Evolutionary conservation across 2,797 vertebrate species (phyloP).

Genomic region (Myotis planiceps): DNA sequence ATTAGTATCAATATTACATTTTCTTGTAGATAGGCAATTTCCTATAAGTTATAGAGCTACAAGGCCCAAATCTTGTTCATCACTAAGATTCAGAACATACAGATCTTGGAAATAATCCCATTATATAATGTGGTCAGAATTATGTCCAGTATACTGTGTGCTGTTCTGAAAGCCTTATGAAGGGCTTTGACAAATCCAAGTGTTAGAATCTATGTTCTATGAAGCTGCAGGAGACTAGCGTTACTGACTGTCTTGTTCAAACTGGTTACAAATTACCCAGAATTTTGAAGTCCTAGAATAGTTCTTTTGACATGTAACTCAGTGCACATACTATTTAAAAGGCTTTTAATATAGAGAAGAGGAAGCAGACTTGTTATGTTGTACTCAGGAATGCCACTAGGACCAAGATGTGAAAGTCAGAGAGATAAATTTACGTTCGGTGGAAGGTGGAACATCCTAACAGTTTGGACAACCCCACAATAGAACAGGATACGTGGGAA

Average conservation of each 20-base stretch:
- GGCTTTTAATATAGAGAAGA: not conserved
- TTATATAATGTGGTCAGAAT: not conserved
- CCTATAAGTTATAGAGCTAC: not conserved
- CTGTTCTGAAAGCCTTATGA: constrained; percentile 2
- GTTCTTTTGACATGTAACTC: not conserved
- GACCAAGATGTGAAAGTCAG: not conserved
- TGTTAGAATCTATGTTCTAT: not conserved
- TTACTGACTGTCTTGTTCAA: constrained; percentile 1
- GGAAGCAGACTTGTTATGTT: not conserved
- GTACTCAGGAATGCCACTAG: not conserved
- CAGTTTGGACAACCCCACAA: not conserved
- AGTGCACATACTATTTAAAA: not conserved
- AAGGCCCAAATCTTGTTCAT: not conserved
- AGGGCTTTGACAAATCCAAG: not conserved
- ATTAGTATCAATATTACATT: not conserved
- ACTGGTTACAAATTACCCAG: not conserved
- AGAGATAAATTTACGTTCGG: not conserved
- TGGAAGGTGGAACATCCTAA: not conserved
- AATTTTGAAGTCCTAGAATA: not conserved
- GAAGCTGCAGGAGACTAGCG: not conserved
- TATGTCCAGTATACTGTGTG: not conserved
- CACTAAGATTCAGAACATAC: not conserved
- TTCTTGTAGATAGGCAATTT: not conserved
- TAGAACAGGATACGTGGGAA: not conserved
- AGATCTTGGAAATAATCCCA: not conserved